Percentiles rank a stretch among this genome's conserved stretches.
These are phyloP conservation scores for Lasioglossum lativentre DNA, from an alignment of 2,888 invertebrate genomes.

Conservation along the genomic window DNA sequence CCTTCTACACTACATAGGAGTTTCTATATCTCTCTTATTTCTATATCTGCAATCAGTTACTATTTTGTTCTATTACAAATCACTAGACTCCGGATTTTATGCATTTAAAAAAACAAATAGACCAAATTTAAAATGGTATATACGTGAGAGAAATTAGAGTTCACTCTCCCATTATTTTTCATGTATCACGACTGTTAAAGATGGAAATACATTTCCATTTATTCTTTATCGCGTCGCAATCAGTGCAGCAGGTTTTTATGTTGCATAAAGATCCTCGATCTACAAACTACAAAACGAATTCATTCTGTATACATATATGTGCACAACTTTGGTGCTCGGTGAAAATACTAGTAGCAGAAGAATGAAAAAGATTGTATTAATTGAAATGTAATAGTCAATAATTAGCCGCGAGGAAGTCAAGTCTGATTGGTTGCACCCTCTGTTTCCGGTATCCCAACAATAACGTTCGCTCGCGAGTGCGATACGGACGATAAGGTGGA, in stretches of 20 bases:
- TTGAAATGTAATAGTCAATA: background rate
- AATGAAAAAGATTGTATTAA: background rate
- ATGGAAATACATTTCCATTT: background rate
- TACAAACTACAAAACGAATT: background rate
- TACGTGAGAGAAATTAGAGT: no score
- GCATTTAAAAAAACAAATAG: background rate
- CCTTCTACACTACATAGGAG: no score
- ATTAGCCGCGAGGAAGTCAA: conserved; percentile 1
- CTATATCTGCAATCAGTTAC: no score
- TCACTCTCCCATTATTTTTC: background rate
- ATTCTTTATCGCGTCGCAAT: no score
- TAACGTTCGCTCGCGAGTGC: conserved; percentile 18
- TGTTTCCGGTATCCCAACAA: background rate
- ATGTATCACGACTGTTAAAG: background rate
- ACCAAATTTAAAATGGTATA: background rate
- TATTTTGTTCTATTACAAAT: background rate
- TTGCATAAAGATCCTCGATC: background rate
- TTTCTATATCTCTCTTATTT: no score
- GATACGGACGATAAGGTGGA: conserved; percentile 44
- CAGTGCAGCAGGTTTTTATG: background rate
- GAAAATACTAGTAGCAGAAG: background rate
- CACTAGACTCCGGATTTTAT: background rate
- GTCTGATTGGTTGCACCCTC: background rate
- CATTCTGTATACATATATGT: background rate
- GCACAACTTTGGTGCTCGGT: no score